Evolutionary conservation across 2,797 vertebrate species (phyloP).

Genomic region (Thamnophis elegans): DNA sequence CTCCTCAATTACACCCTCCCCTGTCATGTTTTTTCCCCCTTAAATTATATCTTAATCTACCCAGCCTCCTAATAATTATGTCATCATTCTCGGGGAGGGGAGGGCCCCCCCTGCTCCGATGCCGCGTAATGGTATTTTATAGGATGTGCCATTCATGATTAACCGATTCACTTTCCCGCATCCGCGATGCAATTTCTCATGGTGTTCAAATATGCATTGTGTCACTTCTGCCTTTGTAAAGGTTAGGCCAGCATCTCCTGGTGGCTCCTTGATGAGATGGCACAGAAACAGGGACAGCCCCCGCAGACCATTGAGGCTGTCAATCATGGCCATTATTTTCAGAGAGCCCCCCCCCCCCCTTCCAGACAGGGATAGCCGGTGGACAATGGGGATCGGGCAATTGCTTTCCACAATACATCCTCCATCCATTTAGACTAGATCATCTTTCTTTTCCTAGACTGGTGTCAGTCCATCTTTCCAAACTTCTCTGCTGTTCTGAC

Average conservation of each 20-base stretch:
- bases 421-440: conserved; percentile 40
- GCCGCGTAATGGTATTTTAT: conserved; percentile 80
- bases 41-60: conserved; percentile 83
- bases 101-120: conserved; percentile 55
- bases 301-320: conserved; percentile 60
- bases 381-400: conserved; percentile 33
- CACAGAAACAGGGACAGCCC: conserved; percentile 45
- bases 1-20: conserved; percentile 79
- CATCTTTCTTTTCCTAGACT: background rate
- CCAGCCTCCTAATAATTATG: conserved; percentile 81
- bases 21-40: conserved; percentile 68
- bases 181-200: conserved; percentile 70
- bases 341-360: background rate
- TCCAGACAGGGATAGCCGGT: background rate
- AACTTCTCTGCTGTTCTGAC: background rate
- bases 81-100: conserved; percentile 76
- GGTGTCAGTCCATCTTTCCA: background rate
- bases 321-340: conserved; percentile 60
- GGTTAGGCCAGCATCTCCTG: conserved; percentile 60
- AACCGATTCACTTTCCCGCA: conserved; percentile 74
- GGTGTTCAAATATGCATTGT: conserved; percentile 75
- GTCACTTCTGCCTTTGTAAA: conserved; percentile 72
- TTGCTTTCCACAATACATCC: conserved; percentile 57
- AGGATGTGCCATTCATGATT: conserved; percentile 81
- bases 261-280: conserved; percentile 61